Conservation (phyloP, 1,140 invertebrate species). For the Centruroides vittatus region DNA sequence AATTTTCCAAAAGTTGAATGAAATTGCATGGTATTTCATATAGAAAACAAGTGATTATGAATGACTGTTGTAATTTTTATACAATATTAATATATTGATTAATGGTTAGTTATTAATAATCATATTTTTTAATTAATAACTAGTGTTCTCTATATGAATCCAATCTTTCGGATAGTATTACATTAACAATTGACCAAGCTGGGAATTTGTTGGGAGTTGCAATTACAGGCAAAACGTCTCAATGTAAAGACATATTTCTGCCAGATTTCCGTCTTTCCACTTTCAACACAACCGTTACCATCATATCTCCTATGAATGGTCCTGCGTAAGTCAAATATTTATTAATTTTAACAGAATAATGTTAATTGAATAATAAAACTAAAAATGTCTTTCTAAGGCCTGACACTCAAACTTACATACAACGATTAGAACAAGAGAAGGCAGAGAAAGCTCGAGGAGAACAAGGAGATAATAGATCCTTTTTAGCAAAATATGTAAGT, state of each 20-base stretch:
- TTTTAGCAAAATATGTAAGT: slow-evolving; percentile 94
- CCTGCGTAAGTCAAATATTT: slow-evolving; percentile 44
- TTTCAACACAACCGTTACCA: slow-evolving; percentile 55
- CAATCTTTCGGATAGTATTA: slow-evolving; percentile 50
- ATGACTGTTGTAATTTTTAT: no score
- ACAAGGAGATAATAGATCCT: slow-evolving; percentile 79
- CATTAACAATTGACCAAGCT: slow-evolving; percentile 50
- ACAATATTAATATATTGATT: no score
- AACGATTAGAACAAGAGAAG: slow-evolving; percentile 76
- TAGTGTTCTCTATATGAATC: slow-evolving; percentile 47
- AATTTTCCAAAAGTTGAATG: no score
- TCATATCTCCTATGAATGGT: slow-evolving; percentile 52
- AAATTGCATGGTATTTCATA: no score
- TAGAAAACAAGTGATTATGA: no score
- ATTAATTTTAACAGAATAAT: background rate
- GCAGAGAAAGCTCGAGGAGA: slow-evolving; percentile 79
- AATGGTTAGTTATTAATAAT: no score
- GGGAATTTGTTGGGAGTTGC: slow-evolving; percentile 53
- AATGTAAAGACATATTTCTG: slow-evolving; percentile 8
- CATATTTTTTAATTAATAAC: no score
- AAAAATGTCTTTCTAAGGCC: slow-evolving; percentile 40
- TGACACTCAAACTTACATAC: slow-evolving; percentile 80
- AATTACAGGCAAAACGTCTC: slow-evolving; percentile 28
- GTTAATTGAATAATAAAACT: background rate
- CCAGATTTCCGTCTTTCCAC: slow-evolving; percentile 25